Conservation (phyloP, 2,113 vertebrate species). For the Hydropotes inermis region DNA sequence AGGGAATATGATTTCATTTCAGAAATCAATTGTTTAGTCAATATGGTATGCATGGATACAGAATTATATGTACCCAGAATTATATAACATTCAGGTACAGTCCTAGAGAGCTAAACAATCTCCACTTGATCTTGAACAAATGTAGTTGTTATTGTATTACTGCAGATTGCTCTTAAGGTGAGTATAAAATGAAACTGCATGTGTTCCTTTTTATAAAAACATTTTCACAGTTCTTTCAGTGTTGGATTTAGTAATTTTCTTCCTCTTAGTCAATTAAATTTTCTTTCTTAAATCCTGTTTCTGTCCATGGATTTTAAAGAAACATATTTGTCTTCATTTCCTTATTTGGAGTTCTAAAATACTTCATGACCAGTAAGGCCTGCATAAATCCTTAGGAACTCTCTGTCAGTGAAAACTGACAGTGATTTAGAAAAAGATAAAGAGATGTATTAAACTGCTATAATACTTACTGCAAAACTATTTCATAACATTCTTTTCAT, state of each 20-base stretch:
- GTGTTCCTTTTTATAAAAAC: background rate
- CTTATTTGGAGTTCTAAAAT: background rate
- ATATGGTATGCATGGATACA: background rate
- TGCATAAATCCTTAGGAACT: background rate
- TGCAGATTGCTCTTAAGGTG: background rate
- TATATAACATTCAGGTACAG: background rate
- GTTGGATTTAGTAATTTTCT: background rate
- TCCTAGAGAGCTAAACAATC: background rate
- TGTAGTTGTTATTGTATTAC: background rate
- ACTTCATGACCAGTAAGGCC: background rate
- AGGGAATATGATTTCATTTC: background rate
- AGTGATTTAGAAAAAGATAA: background rate
- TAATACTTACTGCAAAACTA: background rate
- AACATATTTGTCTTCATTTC: background rate
- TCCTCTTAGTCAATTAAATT: background rate
- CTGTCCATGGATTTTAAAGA: background rate
- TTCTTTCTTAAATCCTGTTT: background rate
- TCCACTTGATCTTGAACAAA: background rate
- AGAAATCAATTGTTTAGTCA: background rate
- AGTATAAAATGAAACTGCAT: background rate
- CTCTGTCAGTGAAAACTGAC: background rate
- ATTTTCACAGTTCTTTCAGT: background rate
- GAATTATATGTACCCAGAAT: background rate
- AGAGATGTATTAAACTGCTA: background rate
- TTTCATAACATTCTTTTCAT: background rate